Percentiles rank a stretch among this genome's conserved stretches.
Evolutionary conservation across 2,797 vertebrate species (phyloP).

Genomic region (Taenioides sp.): DNA sequence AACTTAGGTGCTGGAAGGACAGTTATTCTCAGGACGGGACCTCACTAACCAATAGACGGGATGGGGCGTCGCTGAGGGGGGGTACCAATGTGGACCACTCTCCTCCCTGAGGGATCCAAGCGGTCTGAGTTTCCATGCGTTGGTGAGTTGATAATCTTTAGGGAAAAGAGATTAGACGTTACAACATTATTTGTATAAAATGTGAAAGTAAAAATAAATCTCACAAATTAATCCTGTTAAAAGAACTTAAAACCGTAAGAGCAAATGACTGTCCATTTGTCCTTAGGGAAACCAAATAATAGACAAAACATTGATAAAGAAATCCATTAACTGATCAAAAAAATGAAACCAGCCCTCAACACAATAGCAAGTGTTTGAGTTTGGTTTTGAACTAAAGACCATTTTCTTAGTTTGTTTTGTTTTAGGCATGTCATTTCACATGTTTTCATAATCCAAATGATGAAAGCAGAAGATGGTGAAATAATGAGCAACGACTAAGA

Average conservation of each 20-base stretch:
- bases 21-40: slow-evolving; percentile 65
- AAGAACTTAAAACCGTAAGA: slow-evolving; percentile 66
- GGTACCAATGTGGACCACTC: slow-evolving; percentile 79
- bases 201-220: slow-evolving; percentile 27
- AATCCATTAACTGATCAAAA: slow-evolving; percentile 65
- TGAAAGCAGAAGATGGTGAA: slow-evolving; percentile 18
- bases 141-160: slow-evolving; percentile 90
- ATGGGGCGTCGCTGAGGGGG: slow-evolving; percentile 85
- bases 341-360: slow-evolving; percentile 73
- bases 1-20: slow-evolving; percentile 64
- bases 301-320: slow-evolving; percentile 50
- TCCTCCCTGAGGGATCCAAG: slow-evolving; percentile 82
- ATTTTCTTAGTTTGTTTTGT: slow-evolving; percentile 80
- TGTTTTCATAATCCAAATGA: slow-evolving; percentile 51
- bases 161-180: slow-evolving; percentile 57
- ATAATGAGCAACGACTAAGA: slow-evolving; percentile 6
- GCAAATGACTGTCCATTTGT: slow-evolving; percentile 73
- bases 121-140: slow-evolving; percentile 83
- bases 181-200: slow-evolving; percentile 32
- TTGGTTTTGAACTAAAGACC: slow-evolving; percentile 84
- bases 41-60: slow-evolving; percentile 94
- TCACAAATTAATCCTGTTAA: slow-evolving; percentile 46
- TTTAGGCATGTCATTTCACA: slow-evolving; percentile 71
- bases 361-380: slow-evolving; percentile 62
- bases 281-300: slow-evolving; percentile 66